Conservation (phyloP, 1,140 invertebrate species). For the Drosophila murphyi region DNA sequence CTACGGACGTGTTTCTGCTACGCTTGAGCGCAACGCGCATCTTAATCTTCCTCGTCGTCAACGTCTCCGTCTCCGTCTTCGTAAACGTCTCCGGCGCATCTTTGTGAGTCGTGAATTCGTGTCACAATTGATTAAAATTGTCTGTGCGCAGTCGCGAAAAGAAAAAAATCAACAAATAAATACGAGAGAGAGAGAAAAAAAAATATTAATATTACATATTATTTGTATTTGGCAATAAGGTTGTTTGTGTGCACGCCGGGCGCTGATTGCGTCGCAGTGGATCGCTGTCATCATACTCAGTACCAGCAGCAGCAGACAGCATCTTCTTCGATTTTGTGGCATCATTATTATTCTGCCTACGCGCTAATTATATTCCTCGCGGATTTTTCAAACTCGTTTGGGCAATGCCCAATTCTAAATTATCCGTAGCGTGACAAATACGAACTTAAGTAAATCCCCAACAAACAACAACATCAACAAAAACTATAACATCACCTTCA, state of each 20-base stretch:
- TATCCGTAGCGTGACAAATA: conserved; percentile 70
- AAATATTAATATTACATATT: conserved; percentile 75
- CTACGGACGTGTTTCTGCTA: conserved; percentile 72
- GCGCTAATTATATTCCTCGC: conserved; percentile 72
- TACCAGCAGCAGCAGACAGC: conserved; percentile 9
- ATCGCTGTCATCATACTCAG: conserved; percentile 50
- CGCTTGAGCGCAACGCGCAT: conserved; percentile 69
- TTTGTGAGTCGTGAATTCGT: conserved; percentile 72
- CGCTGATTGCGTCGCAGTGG: conserved; percentile 20
- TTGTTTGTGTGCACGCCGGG: conserved; percentile 48
- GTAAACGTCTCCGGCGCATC: conserved; percentile 33
- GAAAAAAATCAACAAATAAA: conserved; percentile 23
- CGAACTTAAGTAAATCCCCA: conserved; percentile 9
- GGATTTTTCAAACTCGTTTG: conserved; percentile 39
- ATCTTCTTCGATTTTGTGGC: conserved; percentile 15
- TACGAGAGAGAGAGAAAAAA: conserved; percentile 50
- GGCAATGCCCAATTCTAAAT: conserved; percentile 78
- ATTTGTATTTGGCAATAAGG: conserved; percentile 68
- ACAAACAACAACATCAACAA: conserved; percentile 21
- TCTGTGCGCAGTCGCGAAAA: conserved; percentile 38
- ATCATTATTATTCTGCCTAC: conserved; percentile 66
- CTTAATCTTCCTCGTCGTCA: conserved; percentile 24
- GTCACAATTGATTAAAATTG: conserved; percentile 75
- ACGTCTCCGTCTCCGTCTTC: conserved; percentile 10
- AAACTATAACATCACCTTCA: conserved; percentile 19